Percentiles rank a stretch among this genome's conserved stretches.
Conservation (phyloP, 35 echinoderm and acorn worm species). For the Acanthaster planci region DNA sequence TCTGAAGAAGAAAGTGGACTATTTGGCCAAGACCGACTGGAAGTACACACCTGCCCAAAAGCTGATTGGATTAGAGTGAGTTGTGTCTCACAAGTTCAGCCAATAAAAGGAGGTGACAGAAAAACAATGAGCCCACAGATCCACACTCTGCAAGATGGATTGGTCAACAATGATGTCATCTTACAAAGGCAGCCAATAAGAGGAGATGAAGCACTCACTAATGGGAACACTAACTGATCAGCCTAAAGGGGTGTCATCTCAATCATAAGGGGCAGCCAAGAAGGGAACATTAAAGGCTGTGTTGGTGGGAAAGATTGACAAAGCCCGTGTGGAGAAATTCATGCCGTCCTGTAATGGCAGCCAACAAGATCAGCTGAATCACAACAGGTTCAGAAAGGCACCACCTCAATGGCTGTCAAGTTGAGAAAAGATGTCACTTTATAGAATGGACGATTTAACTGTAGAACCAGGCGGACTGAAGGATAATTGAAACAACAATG, state of each 20-base stretch:
- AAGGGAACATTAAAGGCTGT: too few relatives aligned
- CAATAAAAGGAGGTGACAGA: not conserved
- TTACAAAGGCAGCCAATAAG: not conserved
- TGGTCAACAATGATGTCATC: conserved; percentile 22
- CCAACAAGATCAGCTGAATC: not conserved
- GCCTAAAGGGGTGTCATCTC: too few relatives aligned
- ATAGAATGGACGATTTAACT: too few relatives aligned
- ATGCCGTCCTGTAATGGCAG: not conserved
- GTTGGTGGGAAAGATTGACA: too few relatives aligned
- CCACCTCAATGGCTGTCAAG: not conserved
- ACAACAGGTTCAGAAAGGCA: not conserved
- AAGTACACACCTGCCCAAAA: conserved; percentile 37
- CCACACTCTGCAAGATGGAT: conserved; percentile 16
- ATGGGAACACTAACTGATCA: too few relatives aligned
- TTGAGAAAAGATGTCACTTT: not conserved
- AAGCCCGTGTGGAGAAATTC: too few relatives aligned
- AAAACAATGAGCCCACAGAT: conserved; percentile 16
- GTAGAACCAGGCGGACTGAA: too few relatives aligned
- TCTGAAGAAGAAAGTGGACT: conserved; percentile 29
- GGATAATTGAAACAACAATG: too few relatives aligned
- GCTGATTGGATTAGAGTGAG: conserved; percentile 44
- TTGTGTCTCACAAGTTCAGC: not conserved
- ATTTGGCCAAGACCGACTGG: conserved; percentile 25
- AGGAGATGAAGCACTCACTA: too few relatives aligned
- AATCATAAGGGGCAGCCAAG: too few relatives aligned